Evolutionary conservation across 1,140 invertebrate species (phyloP).

Genomic region (Himalopsyche phryganea): DNA sequence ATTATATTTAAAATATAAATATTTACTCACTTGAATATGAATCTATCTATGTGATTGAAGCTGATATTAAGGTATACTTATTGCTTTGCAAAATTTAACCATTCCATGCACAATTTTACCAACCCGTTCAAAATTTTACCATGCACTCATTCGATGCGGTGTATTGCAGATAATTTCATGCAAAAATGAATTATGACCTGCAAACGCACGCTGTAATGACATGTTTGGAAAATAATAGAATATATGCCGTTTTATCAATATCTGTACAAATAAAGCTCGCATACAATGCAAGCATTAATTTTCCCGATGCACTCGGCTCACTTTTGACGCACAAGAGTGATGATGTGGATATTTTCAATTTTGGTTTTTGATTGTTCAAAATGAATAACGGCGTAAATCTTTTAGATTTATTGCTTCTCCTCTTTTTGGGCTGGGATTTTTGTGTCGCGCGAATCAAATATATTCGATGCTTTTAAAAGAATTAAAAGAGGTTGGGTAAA

Average conservation of each 20-base stretch:
- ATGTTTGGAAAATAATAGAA: conserved; percentile 34
- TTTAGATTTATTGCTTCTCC: conserved; percentile 15
- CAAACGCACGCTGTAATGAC: conserved; percentile 35
- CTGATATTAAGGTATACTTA: too few relatives aligned
- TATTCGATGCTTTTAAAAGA: too few relatives aligned
- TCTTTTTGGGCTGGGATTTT: too few relatives aligned
- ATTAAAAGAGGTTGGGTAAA: too few relatives aligned
- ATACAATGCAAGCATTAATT: too few relatives aligned
- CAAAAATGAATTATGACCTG: conserved; percentile 32
- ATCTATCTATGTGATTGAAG: too few relatives aligned
- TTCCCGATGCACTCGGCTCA: neutral
- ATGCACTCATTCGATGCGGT: conserved; percentile 11
- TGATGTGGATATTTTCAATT: conserved; percentile 34
- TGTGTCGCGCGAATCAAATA: too few relatives aligned
- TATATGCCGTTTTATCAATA: conserved; percentile 34
- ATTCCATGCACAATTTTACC: too few relatives aligned
- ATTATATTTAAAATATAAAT: too few relatives aligned
- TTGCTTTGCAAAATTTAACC: too few relatives aligned
- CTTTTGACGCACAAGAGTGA: conserved; percentile 6
- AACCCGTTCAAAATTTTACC: too few relatives aligned
- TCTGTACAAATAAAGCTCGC: neutral
- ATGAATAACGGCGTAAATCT: conserved; percentile 25
- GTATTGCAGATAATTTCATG: conserved; percentile 31
- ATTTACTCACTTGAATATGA: too few relatives aligned
- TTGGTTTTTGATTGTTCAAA: conserved; percentile 32